phyloP scores from a whole-genome alignment of 1,140 invertebrate species.

The Anthonomus grandis region DNA sequence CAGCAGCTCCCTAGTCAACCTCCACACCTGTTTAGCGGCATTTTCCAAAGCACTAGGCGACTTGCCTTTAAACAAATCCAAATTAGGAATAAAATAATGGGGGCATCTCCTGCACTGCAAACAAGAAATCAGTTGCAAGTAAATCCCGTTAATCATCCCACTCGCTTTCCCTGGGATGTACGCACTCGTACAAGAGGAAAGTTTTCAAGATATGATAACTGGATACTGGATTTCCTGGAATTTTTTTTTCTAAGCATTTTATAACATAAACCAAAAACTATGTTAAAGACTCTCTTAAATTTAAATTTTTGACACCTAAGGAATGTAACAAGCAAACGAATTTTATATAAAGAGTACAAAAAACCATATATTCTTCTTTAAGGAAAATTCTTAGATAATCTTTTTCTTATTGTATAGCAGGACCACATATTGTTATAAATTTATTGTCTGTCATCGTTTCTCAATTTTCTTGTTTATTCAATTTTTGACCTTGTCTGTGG shows the following conservation, averaged over 20 bases:
- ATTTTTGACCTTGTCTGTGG: too few species aligned
- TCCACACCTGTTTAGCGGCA: slow-evolving; percentile 89
- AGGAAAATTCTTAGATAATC: too few species aligned
- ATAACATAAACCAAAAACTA: too few species aligned
- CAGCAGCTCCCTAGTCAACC: slow-evolving; percentile 81
- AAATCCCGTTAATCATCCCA: slow-evolving; percentile 97
- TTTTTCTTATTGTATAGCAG: too few species aligned
- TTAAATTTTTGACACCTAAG: too few species aligned
- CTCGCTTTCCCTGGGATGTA: slow-evolving; percentile 85
- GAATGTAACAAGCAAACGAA: too few species aligned
- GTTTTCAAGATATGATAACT: slow-evolving; percentile 84
- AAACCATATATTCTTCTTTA: too few species aligned
- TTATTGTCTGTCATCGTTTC: too few species aligned
- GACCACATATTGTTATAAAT: too few species aligned
- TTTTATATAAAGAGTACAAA: too few species aligned
- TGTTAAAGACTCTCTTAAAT: too few species aligned
- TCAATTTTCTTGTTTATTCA: too few species aligned
- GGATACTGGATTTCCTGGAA: slow-evolving; percentile 83
- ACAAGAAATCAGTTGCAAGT: slow-evolving; percentile 93
- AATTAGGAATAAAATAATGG: slow-evolving; percentile 85
- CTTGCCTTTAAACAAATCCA: slow-evolving; percentile 88
- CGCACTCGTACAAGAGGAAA: slow-evolving; percentile 87
- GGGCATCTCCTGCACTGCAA: slow-evolving; percentile 90
- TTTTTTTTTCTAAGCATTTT: slow-evolving; percentile 81
- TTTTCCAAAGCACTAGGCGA: slow-evolving; percentile 81